Percentiles rank a stretch among this genome's conserved stretches.
Conservation (phyloP, 2,888 invertebrate species). For the Magallana nippona region DNA sequence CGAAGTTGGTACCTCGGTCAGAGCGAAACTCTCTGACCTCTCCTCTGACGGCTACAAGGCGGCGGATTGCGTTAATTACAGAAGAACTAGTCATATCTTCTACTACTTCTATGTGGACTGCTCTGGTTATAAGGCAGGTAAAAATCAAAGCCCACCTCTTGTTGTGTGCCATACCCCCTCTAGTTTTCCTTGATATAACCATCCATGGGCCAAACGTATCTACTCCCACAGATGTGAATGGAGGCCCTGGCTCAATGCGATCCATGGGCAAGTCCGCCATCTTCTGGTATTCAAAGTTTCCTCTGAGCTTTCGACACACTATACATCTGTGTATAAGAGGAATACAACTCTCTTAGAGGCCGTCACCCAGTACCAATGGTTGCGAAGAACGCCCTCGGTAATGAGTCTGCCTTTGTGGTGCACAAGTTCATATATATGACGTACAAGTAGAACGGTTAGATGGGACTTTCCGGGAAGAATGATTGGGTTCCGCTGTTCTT, state of each 20-base stretch:
- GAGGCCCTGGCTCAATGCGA: too few relatives aligned
- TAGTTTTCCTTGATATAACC: not conserved
- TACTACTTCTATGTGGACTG: not conserved
- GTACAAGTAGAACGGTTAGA: too few relatives aligned
- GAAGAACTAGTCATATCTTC: not conserved
- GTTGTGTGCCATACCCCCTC: not conserved
- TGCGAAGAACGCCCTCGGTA: too few relatives aligned
- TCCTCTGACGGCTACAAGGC: not conserved
- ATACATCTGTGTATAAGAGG: not conserved
- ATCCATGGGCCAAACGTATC: too few relatives aligned
- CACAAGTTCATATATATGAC: too few relatives aligned
- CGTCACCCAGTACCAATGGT: not conserved
- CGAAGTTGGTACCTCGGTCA: slow-evolving; percentile 46
- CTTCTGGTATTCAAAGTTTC: not conserved
- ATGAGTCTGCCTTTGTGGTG: too few relatives aligned
- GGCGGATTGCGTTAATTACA: not conserved
- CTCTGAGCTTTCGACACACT: not conserved
- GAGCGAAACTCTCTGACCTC: slow-evolving; percentile 42
- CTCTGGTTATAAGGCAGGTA: not conserved
- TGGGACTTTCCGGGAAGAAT: too few relatives aligned
- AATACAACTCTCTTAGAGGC: not conserved
- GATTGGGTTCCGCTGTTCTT: too few relatives aligned
- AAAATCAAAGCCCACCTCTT: not conserved
- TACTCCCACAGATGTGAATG: too few relatives aligned
- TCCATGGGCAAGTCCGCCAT: not conserved